phyloP scores from a whole-genome alignment of 2,888 invertebrate species.

The Griposia aprilina region DNA sequence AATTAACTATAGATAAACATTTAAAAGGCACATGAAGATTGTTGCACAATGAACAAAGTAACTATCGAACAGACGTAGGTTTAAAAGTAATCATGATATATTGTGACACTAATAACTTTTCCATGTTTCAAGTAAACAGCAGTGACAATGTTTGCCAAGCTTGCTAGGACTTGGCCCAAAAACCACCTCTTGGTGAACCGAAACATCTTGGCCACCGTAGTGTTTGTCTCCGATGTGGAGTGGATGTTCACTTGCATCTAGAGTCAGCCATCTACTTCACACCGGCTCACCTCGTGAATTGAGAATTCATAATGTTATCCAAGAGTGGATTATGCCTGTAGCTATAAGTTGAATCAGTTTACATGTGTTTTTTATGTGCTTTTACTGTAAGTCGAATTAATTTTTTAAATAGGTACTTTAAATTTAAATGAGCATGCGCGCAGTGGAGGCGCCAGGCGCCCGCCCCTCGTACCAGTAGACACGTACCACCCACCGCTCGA shows the following conservation, averaged over 20 bases:
- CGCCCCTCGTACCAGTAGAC: too few relatives aligned
- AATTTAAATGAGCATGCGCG: too few relatives aligned
- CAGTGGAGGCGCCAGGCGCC: too few relatives aligned
- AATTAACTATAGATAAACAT: background rate
- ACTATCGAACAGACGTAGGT: too few relatives aligned
- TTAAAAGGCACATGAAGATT: too few relatives aligned
- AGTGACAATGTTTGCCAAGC: constrained; percentile 3
- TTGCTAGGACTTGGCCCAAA: constrained; percentile 12
- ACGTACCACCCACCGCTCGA: too few relatives aligned
- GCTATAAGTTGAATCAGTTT: too few relatives aligned
- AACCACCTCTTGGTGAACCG: constrained; percentile 4
- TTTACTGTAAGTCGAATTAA: too few relatives aligned
- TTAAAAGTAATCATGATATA: too few relatives aligned
- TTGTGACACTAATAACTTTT: background rate
- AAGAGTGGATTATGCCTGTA: background rate
- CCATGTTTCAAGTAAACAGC: constrained; percentile 8
- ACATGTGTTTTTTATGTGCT: too few relatives aligned
- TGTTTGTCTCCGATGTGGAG: constrained; percentile 10
- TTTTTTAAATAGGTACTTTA: too few relatives aligned
- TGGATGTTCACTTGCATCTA: constrained; percentile 13
- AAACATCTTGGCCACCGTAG: constrained; percentile 12
- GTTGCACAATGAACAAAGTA: too few relatives aligned
- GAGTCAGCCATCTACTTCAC: constrained; percentile 10
- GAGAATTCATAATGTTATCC: constrained; percentile 13
- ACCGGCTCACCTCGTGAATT: constrained; percentile 1